Evolutionary conservation across 2,888 invertebrate genomes (phyloP).

Genomic region (Melanotus villosus): DNA sequence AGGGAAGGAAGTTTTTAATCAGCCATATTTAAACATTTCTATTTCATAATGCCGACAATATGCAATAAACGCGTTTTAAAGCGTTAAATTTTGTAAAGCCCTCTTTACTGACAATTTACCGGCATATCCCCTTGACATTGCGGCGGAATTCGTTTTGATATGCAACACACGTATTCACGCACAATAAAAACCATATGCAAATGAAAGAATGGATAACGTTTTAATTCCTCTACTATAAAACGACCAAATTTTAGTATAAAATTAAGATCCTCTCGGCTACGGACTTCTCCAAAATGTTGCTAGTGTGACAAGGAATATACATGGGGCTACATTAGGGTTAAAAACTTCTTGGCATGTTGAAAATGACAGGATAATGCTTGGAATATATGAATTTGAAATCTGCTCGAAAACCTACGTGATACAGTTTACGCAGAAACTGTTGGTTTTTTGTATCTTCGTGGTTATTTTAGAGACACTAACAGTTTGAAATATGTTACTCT

Average conservation of each 20-base stretch:
- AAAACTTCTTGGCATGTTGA: conserved; percentile 13
- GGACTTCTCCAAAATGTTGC: conserved; percentile 1
- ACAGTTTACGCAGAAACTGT: neutral
- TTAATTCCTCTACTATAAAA: conserved; percentile 6
- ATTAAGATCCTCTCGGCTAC: neutral
- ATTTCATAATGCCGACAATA: conserved; percentile 35
- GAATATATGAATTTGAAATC: conserved; percentile 12
- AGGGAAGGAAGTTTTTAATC: conserved; percentile 43
- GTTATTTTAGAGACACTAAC: too few species aligned
- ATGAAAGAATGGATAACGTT: conserved; percentile 4
- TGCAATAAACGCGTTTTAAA: conserved; percentile 22
- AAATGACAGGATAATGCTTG: conserved; percentile 34
- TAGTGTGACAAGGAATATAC: conserved; percentile 23
- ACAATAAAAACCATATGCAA: neutral
- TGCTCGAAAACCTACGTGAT: conserved; percentile 1
- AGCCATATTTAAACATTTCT: conserved; percentile 40
- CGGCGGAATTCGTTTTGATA: conserved; percentile 6
- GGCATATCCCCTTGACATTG: conserved; percentile 3
- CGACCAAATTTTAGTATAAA: neutral
- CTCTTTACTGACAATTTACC: conserved; percentile 16
- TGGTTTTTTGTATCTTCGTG: too few species aligned
- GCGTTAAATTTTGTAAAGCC: conserved; percentile 17
- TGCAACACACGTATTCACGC: conserved; percentile 1
- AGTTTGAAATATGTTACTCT: too few species aligned
- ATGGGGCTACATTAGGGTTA: neutral